Evolutionary conservation across 2,113 vertebrate species (phyloP), one percentile per base, ranked within the genome.

Genomic region (Thomomys bottae): DNA sequence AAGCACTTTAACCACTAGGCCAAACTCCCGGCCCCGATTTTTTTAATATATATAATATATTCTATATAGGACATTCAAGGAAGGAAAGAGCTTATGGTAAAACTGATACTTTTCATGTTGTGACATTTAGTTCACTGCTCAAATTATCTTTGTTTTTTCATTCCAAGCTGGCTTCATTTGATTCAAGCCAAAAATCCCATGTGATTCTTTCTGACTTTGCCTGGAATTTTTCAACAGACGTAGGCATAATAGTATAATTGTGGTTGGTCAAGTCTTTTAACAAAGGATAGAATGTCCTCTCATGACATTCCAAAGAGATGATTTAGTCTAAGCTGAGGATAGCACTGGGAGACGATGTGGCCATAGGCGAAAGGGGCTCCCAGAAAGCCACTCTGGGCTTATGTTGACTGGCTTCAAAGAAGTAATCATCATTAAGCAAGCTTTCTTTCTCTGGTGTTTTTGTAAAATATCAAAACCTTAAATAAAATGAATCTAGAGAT

Each of bases 261-360:
- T 91, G 91, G 89, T 93, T 40, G 63, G 92, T 95, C 91, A 91
- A 94, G 64, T 94, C 92, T 90, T 89, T 95, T 95, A 96, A 96
- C 94, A 95, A 96, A 96, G 91, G 96, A 96, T 95, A 95, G 91
- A 96, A 96, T 97, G 75, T 95, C 89, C 89, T 95, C 84, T 95
- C 36, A 34, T 40, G 54, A 70, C 92, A 96, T 97, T 96, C 94
- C 94, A 93, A 40, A 91, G 77, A 84, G 66, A 92, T 95, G 94
- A 94, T 38, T 94, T 95, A 63, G 82, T 68, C 78, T 89, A 38
- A 94, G 78, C 84, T 88, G 36, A 87, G 63, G 14, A 75, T 40
- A 81, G 10, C 61, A 49, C 36, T 54, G 67, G 84, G 78, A 92
- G 68, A 91, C 90, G 42, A 23, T 89, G 77, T 15, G 23, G 20